phyloP scores from a whole-genome alignment of 2,113 vertebrate species.

The Sebastes fasciatus region DNA sequence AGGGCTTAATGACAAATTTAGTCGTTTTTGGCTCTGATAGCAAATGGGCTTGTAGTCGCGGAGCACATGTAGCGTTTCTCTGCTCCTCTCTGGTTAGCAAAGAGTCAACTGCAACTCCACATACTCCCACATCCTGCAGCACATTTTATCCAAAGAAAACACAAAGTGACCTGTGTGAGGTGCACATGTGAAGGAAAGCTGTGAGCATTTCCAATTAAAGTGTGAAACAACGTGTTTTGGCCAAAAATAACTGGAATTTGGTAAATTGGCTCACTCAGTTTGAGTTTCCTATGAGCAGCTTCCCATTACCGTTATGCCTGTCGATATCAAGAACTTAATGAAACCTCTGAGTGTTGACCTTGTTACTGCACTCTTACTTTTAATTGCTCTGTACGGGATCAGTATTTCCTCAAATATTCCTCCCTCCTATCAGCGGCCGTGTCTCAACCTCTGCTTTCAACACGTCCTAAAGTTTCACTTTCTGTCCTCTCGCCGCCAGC shows the following conservation, averaged over 20 bases:
- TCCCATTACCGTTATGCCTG: slow-evolving; percentile 1
- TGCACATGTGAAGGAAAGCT: slow-evolving; percentile 30
- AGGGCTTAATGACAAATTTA: not conserved
- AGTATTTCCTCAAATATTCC: slow-evolving; percentile 16
- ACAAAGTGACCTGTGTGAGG: slow-evolving; percentile 43
- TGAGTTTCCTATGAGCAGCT: slow-evolving; percentile 15
- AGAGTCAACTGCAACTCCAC: not conserved
- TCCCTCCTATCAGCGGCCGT: not conserved
- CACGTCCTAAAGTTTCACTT: not conserved
- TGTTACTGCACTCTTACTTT: slow-evolving; percentile 16
- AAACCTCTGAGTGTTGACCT: slow-evolving; percentile 19
- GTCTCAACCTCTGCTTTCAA: not conserved
- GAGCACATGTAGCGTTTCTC: slow-evolving; percentile 15
- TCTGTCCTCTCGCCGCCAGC: slow-evolving; percentile 77
- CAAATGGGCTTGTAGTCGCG: not conserved
- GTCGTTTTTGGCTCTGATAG: slow-evolving; percentile 12
- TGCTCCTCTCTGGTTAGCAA: not conserved
- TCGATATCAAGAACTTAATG: slow-evolving; percentile 6
- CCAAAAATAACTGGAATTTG: slow-evolving; percentile 42
- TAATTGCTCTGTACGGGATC: slow-evolving; percentile 26
- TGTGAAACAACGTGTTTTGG: slow-evolving; percentile 6
- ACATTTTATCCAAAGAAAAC: slow-evolving; percentile 44
- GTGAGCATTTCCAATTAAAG: slow-evolving; percentile 52
- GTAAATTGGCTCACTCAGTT: slow-evolving; percentile 19
- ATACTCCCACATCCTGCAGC: not conserved